Evolutionary conservation across 2,888 invertebrate genomes (phyloP).

Genomic region (Xestobium rufovillosum): DNA sequence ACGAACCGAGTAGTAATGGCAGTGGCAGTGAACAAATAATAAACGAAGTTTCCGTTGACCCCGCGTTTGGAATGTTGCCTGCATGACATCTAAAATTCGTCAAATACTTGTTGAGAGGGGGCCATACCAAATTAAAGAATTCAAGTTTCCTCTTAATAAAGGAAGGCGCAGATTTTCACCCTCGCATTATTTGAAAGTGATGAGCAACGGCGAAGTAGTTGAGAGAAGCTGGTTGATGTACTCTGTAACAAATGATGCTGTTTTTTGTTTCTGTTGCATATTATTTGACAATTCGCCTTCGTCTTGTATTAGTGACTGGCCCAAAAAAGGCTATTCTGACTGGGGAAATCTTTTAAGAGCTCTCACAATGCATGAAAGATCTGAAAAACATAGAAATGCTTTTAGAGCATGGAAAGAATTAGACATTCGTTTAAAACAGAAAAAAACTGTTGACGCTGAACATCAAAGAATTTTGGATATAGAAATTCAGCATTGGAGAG

Average conservation of each 20-base stretch:
- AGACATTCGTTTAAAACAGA: constrained; percentile 6
- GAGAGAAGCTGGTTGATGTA: constrained; percentile 4
- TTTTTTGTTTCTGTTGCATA: constrained; percentile 3
- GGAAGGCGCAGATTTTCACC: constrained; percentile 9
- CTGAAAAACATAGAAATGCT: constrained; percentile 5
- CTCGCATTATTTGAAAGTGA: constrained; percentile 7
- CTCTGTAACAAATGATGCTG: background rate
- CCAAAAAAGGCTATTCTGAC: constrained; percentile 16
- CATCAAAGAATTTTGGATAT: constrained; percentile 7
- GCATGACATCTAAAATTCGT: constrained; percentile 5
- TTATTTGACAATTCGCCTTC: constrained; percentile 4
- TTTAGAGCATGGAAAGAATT: constrained; percentile 12
- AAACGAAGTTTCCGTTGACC: constrained; percentile 6
- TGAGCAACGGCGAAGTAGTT: constrained; percentile 7
- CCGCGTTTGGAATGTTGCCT: constrained; percentile 7
- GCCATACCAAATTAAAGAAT: constrained; percentile 9
- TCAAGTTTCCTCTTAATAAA: constrained; percentile 8
- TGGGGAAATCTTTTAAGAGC: constrained; percentile 16
- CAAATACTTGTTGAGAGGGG: constrained; percentile 7
- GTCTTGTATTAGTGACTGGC: constrained; percentile 12
- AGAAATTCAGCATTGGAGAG: constrained; percentile 11
- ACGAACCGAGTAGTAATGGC: too few relatives aligned
- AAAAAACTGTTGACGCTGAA: background rate
- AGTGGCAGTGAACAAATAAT: constrained; percentile 1
- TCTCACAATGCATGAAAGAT: constrained; percentile 13